Conservation (phyloP, 2,113 vertebrate genomes). For the Pan paniscus region DNA sequence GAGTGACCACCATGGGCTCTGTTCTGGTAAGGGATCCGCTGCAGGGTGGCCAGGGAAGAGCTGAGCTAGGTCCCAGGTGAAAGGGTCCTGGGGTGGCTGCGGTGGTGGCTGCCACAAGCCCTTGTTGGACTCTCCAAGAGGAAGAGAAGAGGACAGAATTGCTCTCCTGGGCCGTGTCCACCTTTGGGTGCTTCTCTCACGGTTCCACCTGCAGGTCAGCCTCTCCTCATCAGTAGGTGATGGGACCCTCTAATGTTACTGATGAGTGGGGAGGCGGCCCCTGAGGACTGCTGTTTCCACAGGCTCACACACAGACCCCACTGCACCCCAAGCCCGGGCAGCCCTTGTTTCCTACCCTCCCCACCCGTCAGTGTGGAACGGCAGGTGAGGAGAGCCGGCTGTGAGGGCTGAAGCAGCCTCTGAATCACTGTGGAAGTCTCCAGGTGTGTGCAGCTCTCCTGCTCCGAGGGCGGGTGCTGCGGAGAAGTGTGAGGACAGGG, state of each 20-base stretch:
- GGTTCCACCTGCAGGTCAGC: not conserved
- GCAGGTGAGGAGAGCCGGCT: not conserved
- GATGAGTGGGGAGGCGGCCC: not conserved
- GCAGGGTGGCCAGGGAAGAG: not conserved
- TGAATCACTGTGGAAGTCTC: not conserved
- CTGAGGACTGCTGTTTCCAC: not conserved
- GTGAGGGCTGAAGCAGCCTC: not conserved
- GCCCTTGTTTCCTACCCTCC: not conserved
- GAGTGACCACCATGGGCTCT: accelerated
- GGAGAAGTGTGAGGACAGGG: not conserved
- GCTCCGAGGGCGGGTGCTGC: accelerated
- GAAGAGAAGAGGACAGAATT: not conserved
- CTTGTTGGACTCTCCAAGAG: not conserved
- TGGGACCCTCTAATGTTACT: not conserved
- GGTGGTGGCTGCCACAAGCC: not conserved
- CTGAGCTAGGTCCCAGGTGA: not conserved
- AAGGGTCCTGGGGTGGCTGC: not conserved
- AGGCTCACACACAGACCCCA: not conserved
- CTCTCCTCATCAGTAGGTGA: not conserved
- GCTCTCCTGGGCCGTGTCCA: not conserved
- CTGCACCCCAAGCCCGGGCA: not conserved
- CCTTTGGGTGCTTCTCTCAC: not conserved
- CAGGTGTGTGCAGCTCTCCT: not conserved
- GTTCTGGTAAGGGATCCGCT: not conserved
- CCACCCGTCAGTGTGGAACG: not conserved